phyloP scores from a whole-genome alignment of 2,113 vertebrate species.

The Phyllopteryx taeniolatus region DNA sequence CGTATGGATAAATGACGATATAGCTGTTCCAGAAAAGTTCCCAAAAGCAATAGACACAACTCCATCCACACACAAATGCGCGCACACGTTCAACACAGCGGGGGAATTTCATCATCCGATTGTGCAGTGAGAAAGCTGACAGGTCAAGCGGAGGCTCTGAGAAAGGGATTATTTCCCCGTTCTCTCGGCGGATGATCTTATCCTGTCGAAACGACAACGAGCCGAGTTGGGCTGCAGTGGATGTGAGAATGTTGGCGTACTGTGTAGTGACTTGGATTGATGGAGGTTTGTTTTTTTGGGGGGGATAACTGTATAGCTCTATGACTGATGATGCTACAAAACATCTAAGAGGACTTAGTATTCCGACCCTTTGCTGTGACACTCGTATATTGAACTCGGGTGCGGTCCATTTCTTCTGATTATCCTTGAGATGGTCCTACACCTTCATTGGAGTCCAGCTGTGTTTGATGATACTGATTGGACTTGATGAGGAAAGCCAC shows the following conservation, averaged over 20 bases:
- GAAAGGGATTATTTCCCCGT: constrained; percentile 54
- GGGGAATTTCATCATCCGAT: constrained; percentile 55
- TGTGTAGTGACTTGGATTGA: neutral
- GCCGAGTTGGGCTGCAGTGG: constrained; percentile 22
- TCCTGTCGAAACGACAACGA: constrained; percentile 46
- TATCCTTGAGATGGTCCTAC: no score
- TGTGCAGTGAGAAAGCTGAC: constrained; percentile 49
- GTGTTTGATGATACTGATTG: no score
- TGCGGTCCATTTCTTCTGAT: no score
- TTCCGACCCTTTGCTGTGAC: no score
- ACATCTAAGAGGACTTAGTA: neutral
- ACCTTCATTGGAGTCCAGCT: no score
- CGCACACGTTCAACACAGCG: neutral
- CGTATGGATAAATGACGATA: constrained; percentile 36
- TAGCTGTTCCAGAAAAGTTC: constrained; percentile 38
- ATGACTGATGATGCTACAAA: neutral
- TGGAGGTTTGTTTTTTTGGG: constrained; percentile 14
- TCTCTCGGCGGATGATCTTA: constrained; percentile 56
- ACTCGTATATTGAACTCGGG: no score
- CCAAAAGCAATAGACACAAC: constrained; percentile 40
- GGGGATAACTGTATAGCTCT: constrained; percentile 21
- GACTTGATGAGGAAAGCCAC: no score
- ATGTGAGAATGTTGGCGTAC: constrained; percentile 27
- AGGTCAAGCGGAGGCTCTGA: constrained; percentile 41
- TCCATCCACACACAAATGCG: constrained; percentile 2